phyloP scores from a whole-genome alignment of 2,888 invertebrate species.

The Hofmannophila pseudospretella region DNA sequence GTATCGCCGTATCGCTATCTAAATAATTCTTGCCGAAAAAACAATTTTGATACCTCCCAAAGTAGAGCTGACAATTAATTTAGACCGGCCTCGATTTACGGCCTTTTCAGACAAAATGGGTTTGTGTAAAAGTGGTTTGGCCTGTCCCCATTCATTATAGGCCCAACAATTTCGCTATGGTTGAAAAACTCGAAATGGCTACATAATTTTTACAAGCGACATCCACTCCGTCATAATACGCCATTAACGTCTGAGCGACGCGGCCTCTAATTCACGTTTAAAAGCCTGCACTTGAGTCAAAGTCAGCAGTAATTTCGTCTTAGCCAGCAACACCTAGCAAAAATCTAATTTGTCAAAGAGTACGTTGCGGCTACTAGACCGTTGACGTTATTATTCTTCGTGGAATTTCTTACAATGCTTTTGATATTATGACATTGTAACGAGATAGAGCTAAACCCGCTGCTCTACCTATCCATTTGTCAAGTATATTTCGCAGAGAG shows the following conservation, averaged over 20 bases:
- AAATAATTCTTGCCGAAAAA: slow-evolving; percentile 10
- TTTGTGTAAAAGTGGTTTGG: slow-evolving; percentile 14
- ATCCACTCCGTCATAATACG: slow-evolving; percentile 70
- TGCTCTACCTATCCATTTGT: neutral
- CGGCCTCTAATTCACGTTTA: slow-evolving; percentile 72
- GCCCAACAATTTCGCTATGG: slow-evolving; percentile 8
- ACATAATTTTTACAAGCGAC: slow-evolving; percentile 61
- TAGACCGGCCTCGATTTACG: slow-evolving; percentile 9
- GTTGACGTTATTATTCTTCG: slow-evolving; percentile 15
- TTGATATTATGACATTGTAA: slow-evolving; percentile 9
- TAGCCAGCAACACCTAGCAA: slow-evolving; percentile 67
- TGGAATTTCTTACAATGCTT: slow-evolving; percentile 13
- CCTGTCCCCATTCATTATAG: slow-evolving; percentile 16
- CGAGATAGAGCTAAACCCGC: slow-evolving; percentile 3
- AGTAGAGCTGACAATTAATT: slow-evolving; percentile 10
- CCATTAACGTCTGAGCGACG: slow-evolving; percentile 69
- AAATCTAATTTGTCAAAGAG: slow-evolving; percentile 75
- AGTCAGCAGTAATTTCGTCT: slow-evolving; percentile 74
- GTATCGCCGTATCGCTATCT: slow-evolving; percentile 14
- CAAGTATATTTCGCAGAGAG: neutral
- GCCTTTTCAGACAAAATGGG: slow-evolving; percentile 10
- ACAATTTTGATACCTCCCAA: slow-evolving; percentile 1
- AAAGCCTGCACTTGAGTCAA: slow-evolving; percentile 76
- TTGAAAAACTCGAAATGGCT: slow-evolving; percentile 42
- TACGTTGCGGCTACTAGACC: slow-evolving; percentile 48